Evolutionary conservation across 2,888 invertebrate genomes (phyloP).

Genomic region (Idaea straminata): DNA sequence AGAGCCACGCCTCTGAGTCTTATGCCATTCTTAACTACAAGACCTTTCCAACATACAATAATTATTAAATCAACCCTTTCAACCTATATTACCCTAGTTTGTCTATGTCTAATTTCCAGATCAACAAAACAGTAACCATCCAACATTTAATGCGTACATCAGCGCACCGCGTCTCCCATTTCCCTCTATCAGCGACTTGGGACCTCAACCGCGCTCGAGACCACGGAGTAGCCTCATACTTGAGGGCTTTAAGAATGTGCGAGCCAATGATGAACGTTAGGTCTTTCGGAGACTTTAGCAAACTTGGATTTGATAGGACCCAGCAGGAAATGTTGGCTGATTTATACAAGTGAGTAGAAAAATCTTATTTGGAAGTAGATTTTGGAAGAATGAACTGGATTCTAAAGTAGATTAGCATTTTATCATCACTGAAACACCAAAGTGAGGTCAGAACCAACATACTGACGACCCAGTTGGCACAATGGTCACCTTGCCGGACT

Average conservation of each 20-base stretch:
- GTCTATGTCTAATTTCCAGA: constrained; percentile 52
- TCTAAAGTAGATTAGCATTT: no score
- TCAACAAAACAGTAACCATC: constrained; percentile 80
- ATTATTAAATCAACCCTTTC: no score
- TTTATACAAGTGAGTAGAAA: constrained; percentile 81
- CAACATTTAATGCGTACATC: constrained; percentile 82
- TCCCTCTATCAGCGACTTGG: constrained; percentile 71
- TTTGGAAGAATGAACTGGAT: no score
- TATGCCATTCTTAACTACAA: no score
- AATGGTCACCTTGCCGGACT: no score
- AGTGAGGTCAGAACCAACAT: no score
- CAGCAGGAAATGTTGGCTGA: constrained; percentile 83
- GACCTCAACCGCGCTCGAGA: constrained; percentile 83
- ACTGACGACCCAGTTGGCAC: no score
- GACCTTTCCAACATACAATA: no score
- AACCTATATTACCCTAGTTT: no score
- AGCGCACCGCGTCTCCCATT: constrained; percentile 82
- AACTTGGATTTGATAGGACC: constrained; percentile 77
- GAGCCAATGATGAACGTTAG: constrained; percentile 74
- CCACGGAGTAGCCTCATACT: constrained; percentile 89
- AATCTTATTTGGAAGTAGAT: no score
- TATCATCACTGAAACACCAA: no score
- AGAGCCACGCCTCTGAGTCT: no score
- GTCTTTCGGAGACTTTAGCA: constrained; percentile 80
- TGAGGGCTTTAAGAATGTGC: constrained; percentile 84